phyloP scores from a whole-genome alignment of 2,797 vertebrate genomes.

The Chrysocyon brachyurus region DNA sequence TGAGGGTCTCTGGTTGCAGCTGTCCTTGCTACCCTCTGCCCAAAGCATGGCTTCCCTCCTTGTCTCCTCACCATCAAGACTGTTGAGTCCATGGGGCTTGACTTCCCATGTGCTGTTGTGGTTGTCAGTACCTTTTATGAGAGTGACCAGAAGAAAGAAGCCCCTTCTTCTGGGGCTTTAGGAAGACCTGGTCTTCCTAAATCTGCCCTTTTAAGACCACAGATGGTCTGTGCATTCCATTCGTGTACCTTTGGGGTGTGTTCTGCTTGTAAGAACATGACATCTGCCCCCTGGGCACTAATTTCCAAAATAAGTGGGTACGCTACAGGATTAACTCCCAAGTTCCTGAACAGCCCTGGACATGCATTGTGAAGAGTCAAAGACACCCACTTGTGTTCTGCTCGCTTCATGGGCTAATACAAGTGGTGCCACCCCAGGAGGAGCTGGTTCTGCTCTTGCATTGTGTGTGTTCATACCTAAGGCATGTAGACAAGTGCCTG shows the following conservation, averaged over 20 bases:
- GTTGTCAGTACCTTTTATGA: background rate
- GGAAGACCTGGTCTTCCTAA: background rate
- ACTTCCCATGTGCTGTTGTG: background rate
- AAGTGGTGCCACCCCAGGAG: fast-evolving
- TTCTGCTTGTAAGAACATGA: background rate
- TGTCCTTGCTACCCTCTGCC: background rate
- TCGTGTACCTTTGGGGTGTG: too few species aligned
- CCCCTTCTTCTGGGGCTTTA: too few species aligned
- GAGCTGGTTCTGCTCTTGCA: fast-evolving
- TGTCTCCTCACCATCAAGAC: fast-evolving
- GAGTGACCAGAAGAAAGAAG: background rate
- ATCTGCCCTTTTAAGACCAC: background rate
- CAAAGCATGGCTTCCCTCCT: background rate
- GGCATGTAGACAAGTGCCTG: fast-evolving
- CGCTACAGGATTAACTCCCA: background rate
- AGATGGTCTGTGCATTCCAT: background rate
- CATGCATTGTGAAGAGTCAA: background rate
- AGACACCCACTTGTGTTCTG: background rate
- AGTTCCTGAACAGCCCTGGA: background rate
- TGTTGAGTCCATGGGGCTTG: background rate
- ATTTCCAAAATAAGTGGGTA: background rate
- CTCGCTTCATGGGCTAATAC: background rate
- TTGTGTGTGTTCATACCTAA: fast-evolving
- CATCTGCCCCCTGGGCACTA: background rate
- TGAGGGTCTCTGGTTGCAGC: background rate